phyloP scores from a whole-genome alignment of 2,797 vertebrate species.

The Chiloscyllium punctatum region DNA sequence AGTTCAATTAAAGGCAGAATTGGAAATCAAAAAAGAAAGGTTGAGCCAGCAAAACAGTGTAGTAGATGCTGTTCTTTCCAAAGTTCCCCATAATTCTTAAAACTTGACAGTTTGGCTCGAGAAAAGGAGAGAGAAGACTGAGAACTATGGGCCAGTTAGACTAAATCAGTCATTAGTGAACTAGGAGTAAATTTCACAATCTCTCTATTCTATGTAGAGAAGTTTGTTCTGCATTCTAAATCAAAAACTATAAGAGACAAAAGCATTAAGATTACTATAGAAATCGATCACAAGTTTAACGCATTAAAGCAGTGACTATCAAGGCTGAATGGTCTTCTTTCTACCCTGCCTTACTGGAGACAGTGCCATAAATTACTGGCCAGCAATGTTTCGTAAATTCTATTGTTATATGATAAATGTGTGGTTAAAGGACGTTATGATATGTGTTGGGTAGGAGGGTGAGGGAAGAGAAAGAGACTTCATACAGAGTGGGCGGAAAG shows the following conservation, averaged over 20 bases:
- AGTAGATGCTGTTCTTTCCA: too few species aligned
- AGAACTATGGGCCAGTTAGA: not conserved
- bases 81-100: too few species aligned
- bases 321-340: not conserved
- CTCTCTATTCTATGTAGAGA: not conserved
- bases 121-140: too few species aligned
- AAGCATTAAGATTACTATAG: not conserved
- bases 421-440: not conserved
- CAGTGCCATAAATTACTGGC: not conserved
- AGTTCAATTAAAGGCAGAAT: too few species aligned
- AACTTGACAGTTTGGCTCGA: too few species aligned
- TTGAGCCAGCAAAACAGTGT: too few species aligned
- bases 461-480: not conserved
- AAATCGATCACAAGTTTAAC: not conserved
- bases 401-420: not conserved
- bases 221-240: not conserved
- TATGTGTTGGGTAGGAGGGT: not conserved
- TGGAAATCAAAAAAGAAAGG: too few species aligned
- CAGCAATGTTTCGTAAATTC: not conserved
- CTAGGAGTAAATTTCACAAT: not conserved
- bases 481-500: not conserved
- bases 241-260: not conserved
- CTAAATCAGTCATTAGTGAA: too few species aligned
- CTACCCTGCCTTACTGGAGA: not conserved
- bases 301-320: not conserved